Percentiles rank a stretch among this genome's conserved stretches.
phyloP scores from a whole-genome alignment of 1,140 invertebrate genomes.

The Drosophila tropicalis region DNA sequence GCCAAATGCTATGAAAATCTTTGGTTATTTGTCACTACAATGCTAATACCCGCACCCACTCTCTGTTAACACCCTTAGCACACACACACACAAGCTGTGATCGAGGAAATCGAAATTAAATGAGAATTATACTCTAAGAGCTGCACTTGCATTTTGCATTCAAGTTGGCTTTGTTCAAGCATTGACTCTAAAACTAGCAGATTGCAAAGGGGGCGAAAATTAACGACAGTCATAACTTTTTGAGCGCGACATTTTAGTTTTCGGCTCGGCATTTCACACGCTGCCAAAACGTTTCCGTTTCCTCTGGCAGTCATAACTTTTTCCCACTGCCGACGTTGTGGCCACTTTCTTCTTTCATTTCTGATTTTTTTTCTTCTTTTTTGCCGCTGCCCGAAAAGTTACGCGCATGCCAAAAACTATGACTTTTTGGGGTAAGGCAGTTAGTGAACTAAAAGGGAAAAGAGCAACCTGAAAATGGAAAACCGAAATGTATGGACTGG shows the following conservation, averaged over 20 bases:
- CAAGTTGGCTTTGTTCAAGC: conserved; percentile 13
- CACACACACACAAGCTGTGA: no score
- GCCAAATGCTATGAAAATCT: conserved; percentile 66
- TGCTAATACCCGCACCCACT: not conserved
- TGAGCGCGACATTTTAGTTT: conserved; percentile 65
- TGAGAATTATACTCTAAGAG: conserved; percentile 33
- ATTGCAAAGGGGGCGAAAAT: conserved; percentile 29
- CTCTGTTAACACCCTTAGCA: not conserved
- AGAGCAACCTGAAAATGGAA: conserved; percentile 7
- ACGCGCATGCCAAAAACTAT: conserved; percentile 54
- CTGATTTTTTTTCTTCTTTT: conserved; percentile 25
- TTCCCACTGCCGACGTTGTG: conserved; percentile 23
- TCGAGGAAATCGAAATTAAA: conserved; percentile 39
- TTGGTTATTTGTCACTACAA: conserved; percentile 65
- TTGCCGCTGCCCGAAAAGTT: conserved; percentile 41
- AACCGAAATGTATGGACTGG: conserved; percentile 36
- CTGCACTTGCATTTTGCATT: conserved; percentile 36
- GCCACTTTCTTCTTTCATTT: conserved; percentile 17
- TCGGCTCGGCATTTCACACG: conserved; percentile 69
- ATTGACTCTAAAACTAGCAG: conserved; percentile 13
- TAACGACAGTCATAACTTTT: conserved; percentile 69
- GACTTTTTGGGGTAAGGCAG: conserved; percentile 22
- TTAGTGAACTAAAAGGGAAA: conserved; percentile 14
- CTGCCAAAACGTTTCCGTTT: conserved; percentile 78
- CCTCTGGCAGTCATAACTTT: conserved; percentile 66